phyloP scores from a whole-genome alignment of 2,888 invertebrate genomes.

The Blera fallax region DNA sequence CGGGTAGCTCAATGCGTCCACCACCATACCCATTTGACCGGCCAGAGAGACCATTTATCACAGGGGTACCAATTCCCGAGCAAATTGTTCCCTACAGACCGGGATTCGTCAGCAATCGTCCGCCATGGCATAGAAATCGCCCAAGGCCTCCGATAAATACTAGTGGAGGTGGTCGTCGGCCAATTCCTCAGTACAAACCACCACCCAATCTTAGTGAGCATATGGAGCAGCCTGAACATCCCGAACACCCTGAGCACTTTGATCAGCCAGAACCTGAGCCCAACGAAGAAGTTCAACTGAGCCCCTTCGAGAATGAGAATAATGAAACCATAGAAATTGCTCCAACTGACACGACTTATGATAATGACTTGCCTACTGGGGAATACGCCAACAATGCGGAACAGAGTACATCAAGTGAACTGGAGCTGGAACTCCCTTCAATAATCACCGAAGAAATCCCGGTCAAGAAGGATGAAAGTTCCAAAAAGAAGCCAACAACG shows the following conservation, averaged over 20 bases:
- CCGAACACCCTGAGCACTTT: constrained; percentile 74
- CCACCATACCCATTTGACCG: constrained; percentile 89
- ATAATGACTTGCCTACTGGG: constrained; percentile 72
- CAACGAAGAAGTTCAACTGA: constrained; percentile 80
- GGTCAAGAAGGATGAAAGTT: constrained; percentile 78
- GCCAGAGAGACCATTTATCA: constrained; percentile 85
- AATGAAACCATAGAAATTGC: constrained; percentile 69
- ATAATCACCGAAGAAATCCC: constrained; percentile 67
- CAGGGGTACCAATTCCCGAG: constrained; percentile 88
- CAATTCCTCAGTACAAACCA: constrained; percentile 86
- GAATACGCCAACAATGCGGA: constrained; percentile 38
- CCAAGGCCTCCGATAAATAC: constrained; percentile 82
- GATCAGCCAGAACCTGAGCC: constrained; percentile 74
- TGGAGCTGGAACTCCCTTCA: constrained; percentile 50
- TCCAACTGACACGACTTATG: constrained; percentile 75
- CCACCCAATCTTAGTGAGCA: constrained; percentile 82
- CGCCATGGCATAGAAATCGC: constrained; percentile 86
- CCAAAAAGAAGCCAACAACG: constrained; percentile 78
- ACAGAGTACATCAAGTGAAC: constrained; percentile 33
- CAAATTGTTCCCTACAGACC: constrained; percentile 88
- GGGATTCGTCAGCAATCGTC: constrained; percentile 84
- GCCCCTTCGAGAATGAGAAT: constrained; percentile 75
- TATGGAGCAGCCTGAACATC: constrained; percentile 75
- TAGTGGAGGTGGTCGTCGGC: constrained; percentile 82
- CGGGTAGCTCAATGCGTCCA: constrained; percentile 79